These are phyloP conservation scores for Melanotaenia maccullochi DNA, from an alignment of 2,797 vertebrate genomes.

Conservation along the genomic window DNA sequence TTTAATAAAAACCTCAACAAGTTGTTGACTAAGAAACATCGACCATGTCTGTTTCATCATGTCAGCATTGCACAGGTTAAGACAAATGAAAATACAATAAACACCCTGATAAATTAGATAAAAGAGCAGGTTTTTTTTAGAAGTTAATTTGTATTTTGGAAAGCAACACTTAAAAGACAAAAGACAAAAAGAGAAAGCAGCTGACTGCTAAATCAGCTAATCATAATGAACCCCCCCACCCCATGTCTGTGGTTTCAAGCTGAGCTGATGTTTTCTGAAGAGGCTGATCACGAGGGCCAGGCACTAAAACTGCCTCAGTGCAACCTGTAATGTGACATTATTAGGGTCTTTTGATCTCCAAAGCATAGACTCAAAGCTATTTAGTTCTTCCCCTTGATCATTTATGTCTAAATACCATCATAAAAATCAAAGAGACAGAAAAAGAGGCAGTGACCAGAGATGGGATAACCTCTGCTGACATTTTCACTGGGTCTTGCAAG, in stretches of 20 bases:
- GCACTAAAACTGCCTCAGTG: slow-evolving; percentile 71
- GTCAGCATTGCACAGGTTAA: not conserved
- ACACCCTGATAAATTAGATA: slow-evolving; percentile 1
- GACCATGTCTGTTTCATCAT: not conserved
- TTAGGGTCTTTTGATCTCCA: slow-evolving; percentile 78
- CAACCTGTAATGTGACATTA: slow-evolving; percentile 81
- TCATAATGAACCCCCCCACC: slow-evolving; percentile 32
- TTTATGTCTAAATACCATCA: slow-evolving; percentile 69
- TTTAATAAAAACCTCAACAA: slow-evolving; percentile 5
- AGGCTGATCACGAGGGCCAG: slow-evolving; percentile 66
- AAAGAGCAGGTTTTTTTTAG: not conserved
- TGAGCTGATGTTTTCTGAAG: slow-evolving; percentile 57
- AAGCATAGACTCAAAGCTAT: slow-evolving; percentile 71
- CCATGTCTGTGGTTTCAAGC: slow-evolving; percentile 34
- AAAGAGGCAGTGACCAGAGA: slow-evolving; percentile 43
- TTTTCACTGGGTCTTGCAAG: slow-evolving; percentile 46
- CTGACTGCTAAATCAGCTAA: slow-evolving; percentile 49
- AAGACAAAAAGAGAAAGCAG: slow-evolving; percentile 16
- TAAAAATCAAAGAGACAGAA: slow-evolving; percentile 70
- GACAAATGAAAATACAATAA: not conserved
- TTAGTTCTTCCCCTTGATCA: slow-evolving; percentile 78
- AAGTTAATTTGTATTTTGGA: not conserved
- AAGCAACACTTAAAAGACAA: slow-evolving; percentile 20
- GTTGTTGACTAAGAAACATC: slow-evolving; percentile 6
- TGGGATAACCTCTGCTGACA: slow-evolving; percentile 64